Evolutionary conservation across 2,888 invertebrate genomes (phyloP).

Genomic region (Clunio marinus): DNA sequence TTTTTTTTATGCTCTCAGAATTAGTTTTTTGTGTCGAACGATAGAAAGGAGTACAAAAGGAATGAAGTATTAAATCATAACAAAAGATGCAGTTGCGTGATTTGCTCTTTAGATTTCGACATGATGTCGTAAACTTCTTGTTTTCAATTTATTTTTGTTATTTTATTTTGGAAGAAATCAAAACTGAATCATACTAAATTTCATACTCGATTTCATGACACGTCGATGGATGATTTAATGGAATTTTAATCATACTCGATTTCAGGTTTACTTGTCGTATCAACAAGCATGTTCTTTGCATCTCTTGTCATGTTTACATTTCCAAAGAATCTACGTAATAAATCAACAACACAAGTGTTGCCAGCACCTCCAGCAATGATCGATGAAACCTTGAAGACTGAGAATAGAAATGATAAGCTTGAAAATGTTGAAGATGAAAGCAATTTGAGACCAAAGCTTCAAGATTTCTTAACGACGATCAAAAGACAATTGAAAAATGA

Average conservation of each 20-base stretch:
- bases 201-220: slow-evolving; percentile 4
- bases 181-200: not conserved
- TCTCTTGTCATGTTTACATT: slow-evolving; percentile 88
- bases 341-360: slow-evolving; percentile 44
- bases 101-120: not conserved
- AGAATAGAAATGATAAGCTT: slow-evolving; percentile 43
- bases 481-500: slow-evolving; percentile 80
- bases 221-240: slow-evolving; percentile 9
- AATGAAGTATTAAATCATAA: slow-evolving; percentile 18
- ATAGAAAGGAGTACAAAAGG: slow-evolving; percentile 10
- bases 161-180: too few relatives aligned
- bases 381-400: slow-evolving; percentile 42
- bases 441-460: slow-evolving; percentile 53
- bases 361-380: slow-evolving; percentile 47
- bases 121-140: not conserved
- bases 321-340: slow-evolving; percentile 69
- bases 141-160: not conserved
- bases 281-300: slow-evolving; percentile 74
- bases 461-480: slow-evolving; percentile 69
- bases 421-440: slow-evolving; percentile 47
- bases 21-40: not conserved
- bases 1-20: too few relatives aligned
- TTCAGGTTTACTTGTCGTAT: slow-evolving; percentile 79
- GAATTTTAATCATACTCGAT: slow-evolving; percentile 42
- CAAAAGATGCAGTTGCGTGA: slow-evolving; percentile 16